These are phyloP conservation scores for Apodemus agrarius DNA, from an alignment of 2,797 vertebrate species.

Conservation along the genomic window DNA sequence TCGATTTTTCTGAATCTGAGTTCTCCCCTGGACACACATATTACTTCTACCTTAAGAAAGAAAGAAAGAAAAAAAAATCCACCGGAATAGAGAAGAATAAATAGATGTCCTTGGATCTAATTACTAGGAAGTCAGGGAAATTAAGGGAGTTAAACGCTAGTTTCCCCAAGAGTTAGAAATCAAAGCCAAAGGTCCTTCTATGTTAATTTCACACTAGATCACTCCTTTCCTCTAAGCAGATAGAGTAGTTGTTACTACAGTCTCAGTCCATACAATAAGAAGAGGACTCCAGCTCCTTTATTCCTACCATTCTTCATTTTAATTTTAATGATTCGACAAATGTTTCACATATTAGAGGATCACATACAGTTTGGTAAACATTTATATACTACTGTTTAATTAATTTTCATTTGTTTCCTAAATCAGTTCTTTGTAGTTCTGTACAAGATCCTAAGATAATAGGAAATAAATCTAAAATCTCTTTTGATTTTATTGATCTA, in stretches of 20 bases:
- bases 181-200: background rate
- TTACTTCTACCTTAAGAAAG: background rate
- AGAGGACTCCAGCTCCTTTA: background rate
- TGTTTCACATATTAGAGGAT: background rate
- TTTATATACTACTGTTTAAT: background rate
- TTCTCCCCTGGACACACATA: background rate
- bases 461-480: background rate
- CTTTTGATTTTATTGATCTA: background rate
- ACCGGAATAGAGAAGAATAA: background rate
- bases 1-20: background rate
- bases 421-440: background rate
- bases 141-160: background rate
- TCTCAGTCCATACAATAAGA: too few relatives aligned
- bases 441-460: background rate
- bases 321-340: background rate
- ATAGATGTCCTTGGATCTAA: background rate
- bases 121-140: background rate
- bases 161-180: background rate
- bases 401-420: background rate
- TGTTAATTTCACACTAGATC: background rate
- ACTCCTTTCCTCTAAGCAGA: background rate
- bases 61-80: background rate
- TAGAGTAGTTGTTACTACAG: background rate
- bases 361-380: background rate
- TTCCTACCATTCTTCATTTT: background rate